phyloP scores from a whole-genome alignment of 2,888 invertebrate species.

The Amorpha juglandis region DNA sequence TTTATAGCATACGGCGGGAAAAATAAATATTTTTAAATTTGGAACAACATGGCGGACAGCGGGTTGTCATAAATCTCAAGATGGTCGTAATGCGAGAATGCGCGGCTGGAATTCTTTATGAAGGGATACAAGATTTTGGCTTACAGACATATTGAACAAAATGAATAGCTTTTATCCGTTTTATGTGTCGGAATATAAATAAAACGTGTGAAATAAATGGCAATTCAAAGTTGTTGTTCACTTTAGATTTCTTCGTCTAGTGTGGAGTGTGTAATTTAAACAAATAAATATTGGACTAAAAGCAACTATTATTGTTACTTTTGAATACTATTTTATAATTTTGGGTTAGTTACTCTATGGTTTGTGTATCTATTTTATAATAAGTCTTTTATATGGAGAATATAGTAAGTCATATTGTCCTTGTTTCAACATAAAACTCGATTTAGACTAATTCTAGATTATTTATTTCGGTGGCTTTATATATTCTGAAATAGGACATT shows the following conservation, averaged over 20 bases:
- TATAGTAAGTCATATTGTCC: neutral
- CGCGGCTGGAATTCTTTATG: constrained; percentile 78
- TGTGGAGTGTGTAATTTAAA: too few relatives aligned
- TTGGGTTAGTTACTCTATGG: neutral
- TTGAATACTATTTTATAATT: neutral
- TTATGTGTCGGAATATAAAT: constrained; percentile 25
- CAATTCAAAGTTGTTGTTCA: neutral
- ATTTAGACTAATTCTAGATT: neutral
- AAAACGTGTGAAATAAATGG: constrained; percentile 4
- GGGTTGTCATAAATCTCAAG: constrained; percentile 80
- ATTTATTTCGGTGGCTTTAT: neutral
- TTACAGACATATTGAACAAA: constrained; percentile 55
- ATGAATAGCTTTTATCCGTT: constrained; percentile 55
- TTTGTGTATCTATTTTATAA: neutral
- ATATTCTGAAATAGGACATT: neutral
- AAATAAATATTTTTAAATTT: constrained; percentile 81
- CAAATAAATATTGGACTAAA: too few relatives aligned
- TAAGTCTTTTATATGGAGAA: too few relatives aligned
- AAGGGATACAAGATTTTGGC: constrained; percentile 66
- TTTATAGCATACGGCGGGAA: constrained; percentile 59
- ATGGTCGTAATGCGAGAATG: constrained; percentile 77
- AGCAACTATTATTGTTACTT: too few relatives aligned
- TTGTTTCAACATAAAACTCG: neutral
- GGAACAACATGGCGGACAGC: constrained; percentile 80
- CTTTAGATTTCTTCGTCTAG: too few relatives aligned